phyloP scores from a whole-genome alignment of 1,140 invertebrate genomes.

The Saccostrea cuccullata region DNA sequence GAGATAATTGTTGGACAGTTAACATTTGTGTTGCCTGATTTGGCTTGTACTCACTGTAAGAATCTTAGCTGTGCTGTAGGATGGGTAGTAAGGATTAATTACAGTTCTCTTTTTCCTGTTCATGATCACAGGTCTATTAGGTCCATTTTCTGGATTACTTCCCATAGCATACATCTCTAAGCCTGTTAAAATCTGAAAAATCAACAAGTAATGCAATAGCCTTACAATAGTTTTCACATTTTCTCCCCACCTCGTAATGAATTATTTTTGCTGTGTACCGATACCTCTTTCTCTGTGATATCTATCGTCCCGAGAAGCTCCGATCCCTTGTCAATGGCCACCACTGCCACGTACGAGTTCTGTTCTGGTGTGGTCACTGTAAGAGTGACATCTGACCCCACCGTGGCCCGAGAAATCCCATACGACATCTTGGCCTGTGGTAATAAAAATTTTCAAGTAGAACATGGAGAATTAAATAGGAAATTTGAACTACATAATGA shows the following conservation, averaged over 20 bases:
- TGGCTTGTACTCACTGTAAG: too few relatives aligned
- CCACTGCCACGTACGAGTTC: conserved; percentile 38
- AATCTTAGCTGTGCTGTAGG: too few relatives aligned
- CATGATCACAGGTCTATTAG: neutral
- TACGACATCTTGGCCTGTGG: conserved; percentile 22
- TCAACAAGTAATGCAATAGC: neutral
- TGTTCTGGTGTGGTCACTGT: conserved; percentile 26
- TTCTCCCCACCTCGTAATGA: too few relatives aligned
- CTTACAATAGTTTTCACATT: neutral
- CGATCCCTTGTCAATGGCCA: conserved; percentile 48
- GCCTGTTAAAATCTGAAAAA: neutral
- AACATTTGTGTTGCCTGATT: too few relatives aligned
- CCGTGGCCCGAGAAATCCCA: neutral
- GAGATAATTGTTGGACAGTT: too few relatives aligned
- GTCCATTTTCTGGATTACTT: neutral
- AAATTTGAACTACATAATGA: too few relatives aligned
- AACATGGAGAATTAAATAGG: too few relatives aligned
- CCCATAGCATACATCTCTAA: neutral
- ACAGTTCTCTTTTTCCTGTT: neutral
- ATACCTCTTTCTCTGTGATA: conserved; percentile 45
- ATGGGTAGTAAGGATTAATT: too few relatives aligned
- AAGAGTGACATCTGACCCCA: conserved; percentile 11
- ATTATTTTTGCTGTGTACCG: too few relatives aligned
- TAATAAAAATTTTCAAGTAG: neutral
- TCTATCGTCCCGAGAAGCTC: conserved; percentile 28